phyloP scores from a whole-genome alignment of 2,888 invertebrate species.

The Trachelus tabidus region DNA sequence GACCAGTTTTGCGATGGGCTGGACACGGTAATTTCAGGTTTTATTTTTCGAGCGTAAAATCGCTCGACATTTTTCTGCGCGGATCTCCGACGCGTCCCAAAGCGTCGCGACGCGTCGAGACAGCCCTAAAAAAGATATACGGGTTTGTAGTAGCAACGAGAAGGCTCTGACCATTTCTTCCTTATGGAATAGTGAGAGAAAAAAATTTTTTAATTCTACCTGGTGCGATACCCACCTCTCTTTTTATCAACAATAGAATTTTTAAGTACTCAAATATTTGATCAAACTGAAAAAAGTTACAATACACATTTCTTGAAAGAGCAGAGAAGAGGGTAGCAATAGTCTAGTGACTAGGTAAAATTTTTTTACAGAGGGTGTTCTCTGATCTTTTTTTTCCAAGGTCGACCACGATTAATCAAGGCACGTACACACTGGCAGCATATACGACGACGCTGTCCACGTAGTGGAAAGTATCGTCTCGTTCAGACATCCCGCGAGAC shows the following conservation, averaged over 20 bases:
- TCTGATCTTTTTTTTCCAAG: not conserved
- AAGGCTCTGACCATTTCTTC: not conserved
- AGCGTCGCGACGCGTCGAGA: not conserved
- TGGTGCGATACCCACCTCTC: not conserved
- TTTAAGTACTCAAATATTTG: not conserved
- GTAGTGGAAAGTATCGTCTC: not conserved
- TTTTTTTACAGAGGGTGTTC: not conserved
- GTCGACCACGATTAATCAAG: not conserved
- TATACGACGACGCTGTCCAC: not conserved
- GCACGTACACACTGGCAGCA: not conserved
- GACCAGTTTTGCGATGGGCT: conserved; percentile 20
- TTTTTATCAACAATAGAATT: not conserved
- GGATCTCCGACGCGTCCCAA: not conserved
- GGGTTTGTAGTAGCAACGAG: not conserved
- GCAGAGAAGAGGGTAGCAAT: not conserved
- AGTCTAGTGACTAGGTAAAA: not conserved
- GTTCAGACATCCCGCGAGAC: not conserved
- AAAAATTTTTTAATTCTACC: not conserved
- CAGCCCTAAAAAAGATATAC: not conserved
- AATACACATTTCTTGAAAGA: not conserved
- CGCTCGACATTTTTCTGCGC: conserved; percentile 22
- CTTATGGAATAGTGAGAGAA: not conserved
- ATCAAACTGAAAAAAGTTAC: not conserved
- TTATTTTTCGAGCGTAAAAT: conserved; percentile 27
- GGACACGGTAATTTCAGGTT: conserved; percentile 25